These are phyloP conservation scores for Drosophila affinis DNA, from an alignment of 2,888 invertebrate species.

Conservation along the genomic window DNA sequence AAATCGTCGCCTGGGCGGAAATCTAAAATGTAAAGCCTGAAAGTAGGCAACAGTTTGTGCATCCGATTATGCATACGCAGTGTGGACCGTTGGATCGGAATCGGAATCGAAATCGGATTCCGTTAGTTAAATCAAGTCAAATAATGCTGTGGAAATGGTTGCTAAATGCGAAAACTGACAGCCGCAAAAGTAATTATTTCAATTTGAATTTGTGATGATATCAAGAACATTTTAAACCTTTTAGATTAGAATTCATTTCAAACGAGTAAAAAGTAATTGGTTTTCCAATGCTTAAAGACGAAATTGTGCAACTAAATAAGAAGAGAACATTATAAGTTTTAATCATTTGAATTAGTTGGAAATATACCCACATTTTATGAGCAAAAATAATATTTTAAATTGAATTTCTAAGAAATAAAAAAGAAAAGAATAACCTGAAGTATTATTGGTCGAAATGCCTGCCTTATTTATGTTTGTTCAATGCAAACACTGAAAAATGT, in stretches of 20 bases:
- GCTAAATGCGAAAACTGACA: neutral
- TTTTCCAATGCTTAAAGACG: neutral
- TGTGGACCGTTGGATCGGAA: neutral
- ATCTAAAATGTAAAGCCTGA: constrained; percentile 45
- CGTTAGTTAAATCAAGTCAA: constrained; percentile 8
- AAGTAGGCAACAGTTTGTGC: constrained; percentile 35
- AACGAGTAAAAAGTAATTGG: neutral
- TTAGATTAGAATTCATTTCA: neutral
- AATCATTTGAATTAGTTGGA: too few species aligned
- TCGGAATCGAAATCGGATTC: neutral
- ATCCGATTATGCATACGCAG: constrained; percentile 47
- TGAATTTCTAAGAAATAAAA: too few species aligned
- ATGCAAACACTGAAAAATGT: too few species aligned
- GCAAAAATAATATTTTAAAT: too few species aligned
- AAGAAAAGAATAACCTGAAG: too few species aligned
- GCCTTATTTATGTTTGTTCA: too few species aligned
- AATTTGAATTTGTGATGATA: neutral
- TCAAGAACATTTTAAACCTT: neutral
- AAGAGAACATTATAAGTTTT: too few species aligned
- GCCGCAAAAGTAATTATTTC: neutral
- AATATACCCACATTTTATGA: too few species aligned
- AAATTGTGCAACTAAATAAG: too few species aligned
- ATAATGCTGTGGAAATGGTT: neutral
- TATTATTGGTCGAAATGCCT: too few species aligned
- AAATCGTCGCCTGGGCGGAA: constrained; percentile 28